These are phyloP conservation scores for Dinoponera quadriceps DNA, from an alignment of 1,140 invertebrate species.

Conservation along the genomic window DNA sequence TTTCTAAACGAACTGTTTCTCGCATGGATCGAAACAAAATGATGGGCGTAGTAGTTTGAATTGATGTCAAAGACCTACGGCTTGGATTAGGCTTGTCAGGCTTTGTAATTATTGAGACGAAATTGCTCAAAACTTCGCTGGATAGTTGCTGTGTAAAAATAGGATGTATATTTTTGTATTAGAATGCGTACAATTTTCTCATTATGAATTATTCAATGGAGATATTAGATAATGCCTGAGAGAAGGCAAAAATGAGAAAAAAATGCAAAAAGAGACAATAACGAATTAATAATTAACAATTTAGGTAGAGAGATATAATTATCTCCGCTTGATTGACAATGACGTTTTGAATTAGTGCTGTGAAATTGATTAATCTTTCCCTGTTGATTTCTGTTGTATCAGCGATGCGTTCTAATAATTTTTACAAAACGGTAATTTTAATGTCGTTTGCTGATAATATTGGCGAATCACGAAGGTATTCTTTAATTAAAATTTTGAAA, in stretches of 20 bases:
- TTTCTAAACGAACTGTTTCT: slow-evolving; percentile 77
- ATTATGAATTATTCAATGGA: neutral
- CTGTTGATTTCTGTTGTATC: slow-evolving; percentile 81
- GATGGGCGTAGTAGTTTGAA: slow-evolving; percentile 19
- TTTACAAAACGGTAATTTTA: slow-evolving; percentile 81
- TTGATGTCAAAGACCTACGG: neutral
- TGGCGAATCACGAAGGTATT: slow-evolving; percentile 6
- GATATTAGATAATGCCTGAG: neutral
- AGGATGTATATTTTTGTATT: neutral
- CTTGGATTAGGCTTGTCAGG: neutral
- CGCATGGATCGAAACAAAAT: slow-evolving; percentile 46
- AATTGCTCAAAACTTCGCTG: slow-evolving; percentile 76
- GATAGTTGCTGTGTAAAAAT: slow-evolving; percentile 53
- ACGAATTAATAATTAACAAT: neutral
- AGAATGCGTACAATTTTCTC: neutral
- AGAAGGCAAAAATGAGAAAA: slow-evolving; percentile 3
- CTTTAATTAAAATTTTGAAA: slow-evolving; percentile 27
- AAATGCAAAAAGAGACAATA: neutral
- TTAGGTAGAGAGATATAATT: slow-evolving; percentile 67
- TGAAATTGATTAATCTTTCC: slow-evolving; percentile 83
- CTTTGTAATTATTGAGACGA: slow-evolving; percentile 54
- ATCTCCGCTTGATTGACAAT: slow-evolving; percentile 80
- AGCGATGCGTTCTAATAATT: slow-evolving; percentile 79
- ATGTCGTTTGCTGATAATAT: slow-evolving; percentile 18
- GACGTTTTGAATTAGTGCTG: slow-evolving; percentile 82